These are phyloP conservation scores for Luffia ferchaultella DNA, from an alignment of 2,888 invertebrate species.

Conservation along the genomic window DNA sequence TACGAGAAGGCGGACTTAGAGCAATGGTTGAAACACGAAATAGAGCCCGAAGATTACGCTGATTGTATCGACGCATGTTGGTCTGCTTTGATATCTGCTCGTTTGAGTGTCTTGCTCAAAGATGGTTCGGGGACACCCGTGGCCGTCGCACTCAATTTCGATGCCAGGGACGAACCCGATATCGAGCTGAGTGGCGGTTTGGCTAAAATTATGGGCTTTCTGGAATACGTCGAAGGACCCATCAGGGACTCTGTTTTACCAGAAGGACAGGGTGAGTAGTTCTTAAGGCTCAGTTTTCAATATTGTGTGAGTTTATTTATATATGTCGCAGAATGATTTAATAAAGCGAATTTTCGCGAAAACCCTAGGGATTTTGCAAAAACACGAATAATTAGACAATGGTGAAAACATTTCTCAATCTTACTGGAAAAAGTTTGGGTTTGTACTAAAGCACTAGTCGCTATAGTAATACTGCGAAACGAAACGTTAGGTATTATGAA, in stretches of 20 bases:
- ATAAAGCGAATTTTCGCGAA: too few relatives aligned
- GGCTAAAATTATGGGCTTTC: conserved; percentile 77
- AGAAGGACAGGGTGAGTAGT: conserved; percentile 37
- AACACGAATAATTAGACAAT: too few relatives aligned
- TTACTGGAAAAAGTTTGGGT: too few relatives aligned
- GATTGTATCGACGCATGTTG: conserved; percentile 75
- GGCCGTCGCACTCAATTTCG: conserved; percentile 82
- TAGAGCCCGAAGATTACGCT: conserved; percentile 73
- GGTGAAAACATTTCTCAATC: too few relatives aligned
- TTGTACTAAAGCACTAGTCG: too few relatives aligned
- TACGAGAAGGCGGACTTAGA: conserved; percentile 88
- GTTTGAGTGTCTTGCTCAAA: conserved; percentile 77
- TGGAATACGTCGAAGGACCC: conserved; percentile 80
- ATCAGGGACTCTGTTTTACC: conserved; percentile 67
- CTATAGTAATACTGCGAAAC: too few relatives aligned
- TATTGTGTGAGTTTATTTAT: too few relatives aligned
- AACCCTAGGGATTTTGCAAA: too few relatives aligned
- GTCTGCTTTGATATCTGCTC: conserved; percentile 72
- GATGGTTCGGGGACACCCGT: conserved; percentile 58
- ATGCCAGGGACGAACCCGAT: conserved; percentile 82
- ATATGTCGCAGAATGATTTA: too few relatives aligned
- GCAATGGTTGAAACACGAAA: conserved; percentile 76
- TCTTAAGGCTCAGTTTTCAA: not conserved
- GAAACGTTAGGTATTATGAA: too few relatives aligned
- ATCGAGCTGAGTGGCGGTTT: conserved; percentile 74